Conservation (phyloP, 2,797 vertebrate species). For the Manis javanica region DNA sequence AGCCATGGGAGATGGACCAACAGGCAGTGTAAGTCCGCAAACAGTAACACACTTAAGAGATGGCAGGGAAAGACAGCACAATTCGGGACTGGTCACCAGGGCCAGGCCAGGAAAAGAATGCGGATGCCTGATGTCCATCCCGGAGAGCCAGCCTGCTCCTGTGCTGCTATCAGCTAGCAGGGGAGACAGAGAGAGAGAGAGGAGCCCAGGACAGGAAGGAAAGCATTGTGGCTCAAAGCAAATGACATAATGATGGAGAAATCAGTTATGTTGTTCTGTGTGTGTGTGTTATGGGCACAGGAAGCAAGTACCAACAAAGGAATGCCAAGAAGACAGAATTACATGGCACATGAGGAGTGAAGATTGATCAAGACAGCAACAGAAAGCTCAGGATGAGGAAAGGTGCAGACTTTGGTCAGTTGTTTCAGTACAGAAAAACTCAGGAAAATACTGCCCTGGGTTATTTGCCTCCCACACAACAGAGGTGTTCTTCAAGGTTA, state of each 20-base stretch:
- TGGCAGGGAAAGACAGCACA: accelerated
- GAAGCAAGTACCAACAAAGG: background rate
- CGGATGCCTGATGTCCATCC: accelerated
- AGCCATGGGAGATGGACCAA: accelerated
- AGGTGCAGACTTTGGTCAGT: background rate
- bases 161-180: background rate
- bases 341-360: accelerated
- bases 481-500: background rate
- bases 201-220: background rate
- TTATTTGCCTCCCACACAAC: constrained; percentile 14
- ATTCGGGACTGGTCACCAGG: background rate
- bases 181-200: background rate
- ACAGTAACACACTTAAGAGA: background rate
- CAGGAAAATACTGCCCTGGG: constrained; percentile 46
- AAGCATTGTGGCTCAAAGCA: background rate
- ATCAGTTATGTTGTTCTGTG: background rate
- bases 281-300: background rate
- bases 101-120: background rate
- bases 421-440: background rate
- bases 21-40: background rate
- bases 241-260: background rate
- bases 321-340: background rate
- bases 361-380: background rate
- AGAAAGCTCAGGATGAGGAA: background rate
- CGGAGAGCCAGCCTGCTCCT: background rate